Percentiles rank a stretch among this genome's conserved stretches.
Evolutionary conservation across 2,113 vertebrate species (phyloP).

Genomic region (Leptocoma aspasia): DNA sequence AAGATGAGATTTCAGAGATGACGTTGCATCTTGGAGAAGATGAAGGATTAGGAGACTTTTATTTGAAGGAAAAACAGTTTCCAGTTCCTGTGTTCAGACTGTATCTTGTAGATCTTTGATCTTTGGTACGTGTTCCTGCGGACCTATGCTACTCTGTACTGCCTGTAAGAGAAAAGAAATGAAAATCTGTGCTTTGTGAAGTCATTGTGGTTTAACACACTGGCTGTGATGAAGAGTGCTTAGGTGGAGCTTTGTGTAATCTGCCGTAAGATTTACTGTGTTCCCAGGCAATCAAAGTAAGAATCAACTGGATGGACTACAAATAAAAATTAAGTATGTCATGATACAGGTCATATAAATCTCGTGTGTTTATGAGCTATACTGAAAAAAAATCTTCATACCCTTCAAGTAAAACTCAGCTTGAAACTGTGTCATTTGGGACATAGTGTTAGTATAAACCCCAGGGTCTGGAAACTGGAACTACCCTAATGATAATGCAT

Average conservation of each 20-base stretch:
- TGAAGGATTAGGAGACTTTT: background rate
- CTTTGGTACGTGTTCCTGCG: background rate
- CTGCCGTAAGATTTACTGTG: background rate
- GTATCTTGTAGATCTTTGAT: background rate
- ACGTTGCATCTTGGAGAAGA: fast-evolving
- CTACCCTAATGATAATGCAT: background rate
- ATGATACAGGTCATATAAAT: background rate
- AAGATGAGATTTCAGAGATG: background rate
- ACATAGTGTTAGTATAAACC: background rate
- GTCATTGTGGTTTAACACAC: background rate
- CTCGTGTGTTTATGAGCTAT: background rate
- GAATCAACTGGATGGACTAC: background rate
- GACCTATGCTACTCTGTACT: background rate
- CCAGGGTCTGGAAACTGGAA: background rate
- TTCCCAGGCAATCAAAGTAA: background rate
- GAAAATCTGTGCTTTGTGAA: background rate
- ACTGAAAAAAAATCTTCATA: background rate
- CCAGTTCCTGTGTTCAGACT: background rate
- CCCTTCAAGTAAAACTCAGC: background rate
- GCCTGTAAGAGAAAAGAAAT: background rate
- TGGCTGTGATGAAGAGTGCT: background rate
- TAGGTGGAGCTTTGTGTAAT: background rate
- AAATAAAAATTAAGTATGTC: background rate
- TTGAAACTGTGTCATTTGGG: background rate
- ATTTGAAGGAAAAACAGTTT: background rate